Percentiles rank a stretch among this genome's conserved stretches.
These are phyloP conservation scores for Matsumyia berberina DNA, from an alignment of 2,888 invertebrate species.

Conservation along the genomic window DNA sequence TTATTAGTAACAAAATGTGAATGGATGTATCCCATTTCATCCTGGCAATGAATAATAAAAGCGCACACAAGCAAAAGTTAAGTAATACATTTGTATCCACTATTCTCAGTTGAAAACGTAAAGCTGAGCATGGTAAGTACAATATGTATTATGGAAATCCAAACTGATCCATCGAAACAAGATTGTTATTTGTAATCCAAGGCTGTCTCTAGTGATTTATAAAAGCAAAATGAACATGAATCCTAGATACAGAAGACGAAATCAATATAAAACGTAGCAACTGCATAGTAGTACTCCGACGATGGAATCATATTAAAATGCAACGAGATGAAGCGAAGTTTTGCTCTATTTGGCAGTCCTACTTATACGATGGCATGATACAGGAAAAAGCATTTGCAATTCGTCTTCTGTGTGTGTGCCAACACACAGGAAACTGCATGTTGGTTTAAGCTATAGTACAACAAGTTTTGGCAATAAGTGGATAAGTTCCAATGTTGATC, in stretches of 20 bases:
- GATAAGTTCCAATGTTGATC: neutral
- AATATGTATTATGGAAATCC: conserved; percentile 22
- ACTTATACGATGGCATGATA: neutral
- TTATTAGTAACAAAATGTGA: neutral
- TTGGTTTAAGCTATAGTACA: conserved; percentile 1
- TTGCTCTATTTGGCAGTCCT: neutral
- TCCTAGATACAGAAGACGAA: neutral
- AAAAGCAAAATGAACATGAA: neutral
- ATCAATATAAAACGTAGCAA: conserved; percentile 13
- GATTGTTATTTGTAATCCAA: conserved; percentile 27
- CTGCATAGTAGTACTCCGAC: neutral
- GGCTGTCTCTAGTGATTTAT: conserved; percentile 25
- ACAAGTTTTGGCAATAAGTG: conserved; percentile 4
- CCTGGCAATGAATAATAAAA: conserved; percentile 20
- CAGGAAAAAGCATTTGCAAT: neutral
- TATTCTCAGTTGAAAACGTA: neutral
- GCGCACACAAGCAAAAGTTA: neutral
- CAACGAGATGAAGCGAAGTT: neutral
- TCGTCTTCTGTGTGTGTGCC: neutral
- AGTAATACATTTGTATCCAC: conserved; percentile 16
- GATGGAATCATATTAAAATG: conserved; percentile 15
- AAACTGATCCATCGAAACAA: conserved; percentile 26
- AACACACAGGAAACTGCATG: neutral
- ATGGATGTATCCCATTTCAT: conserved; percentile 10
- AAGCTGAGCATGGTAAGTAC: neutral